Conservation (phyloP, 2,113 vertebrate species). For the Gallinago jamesoni region DNA sequence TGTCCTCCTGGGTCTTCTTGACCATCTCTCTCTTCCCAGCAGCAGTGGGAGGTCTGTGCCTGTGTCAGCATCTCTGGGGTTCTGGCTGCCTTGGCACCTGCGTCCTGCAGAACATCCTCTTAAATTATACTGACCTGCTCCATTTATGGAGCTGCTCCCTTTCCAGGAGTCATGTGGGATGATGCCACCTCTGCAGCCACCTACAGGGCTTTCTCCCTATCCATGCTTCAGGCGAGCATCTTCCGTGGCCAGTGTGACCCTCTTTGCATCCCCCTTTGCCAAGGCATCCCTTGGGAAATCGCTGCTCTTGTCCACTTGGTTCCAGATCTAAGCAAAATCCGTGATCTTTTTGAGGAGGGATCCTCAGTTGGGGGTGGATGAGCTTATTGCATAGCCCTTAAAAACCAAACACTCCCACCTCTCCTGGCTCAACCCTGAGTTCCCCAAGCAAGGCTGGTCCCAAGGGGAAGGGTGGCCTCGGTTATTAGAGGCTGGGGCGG, state of each 20-base stretch:
- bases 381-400: not conserved
- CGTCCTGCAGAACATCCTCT: not conserved
- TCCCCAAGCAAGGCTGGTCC: not conserved
- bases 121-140: not conserved
- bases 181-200: not conserved
- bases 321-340: slow-evolving; percentile 62
- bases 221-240: rapidly evolving
- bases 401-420: not conserved
- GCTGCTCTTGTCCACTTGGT: not conserved
- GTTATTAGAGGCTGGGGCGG: slow-evolving; percentile 3
- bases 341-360: not conserved
- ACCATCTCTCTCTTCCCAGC: not conserved
- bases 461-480: slow-evolving; percentile 32
- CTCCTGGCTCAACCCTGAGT: rapidly evolving
- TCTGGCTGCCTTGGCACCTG: not conserved
- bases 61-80: rapidly evolving
- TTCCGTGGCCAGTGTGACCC: not conserved
- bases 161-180: not conserved
- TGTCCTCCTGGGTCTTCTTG: not conserved
- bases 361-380: slow-evolving; percentile 44
- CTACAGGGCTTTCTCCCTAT: rapidly evolving
- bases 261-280: not conserved
- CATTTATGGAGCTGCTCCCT: not conserved
- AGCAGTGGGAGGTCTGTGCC: not conserved
- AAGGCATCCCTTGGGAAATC: not conserved